These are phyloP conservation scores for Rhagium mordax DNA, from an alignment of 2,888 invertebrate genomes.

Conservation along the genomic window DNA sequence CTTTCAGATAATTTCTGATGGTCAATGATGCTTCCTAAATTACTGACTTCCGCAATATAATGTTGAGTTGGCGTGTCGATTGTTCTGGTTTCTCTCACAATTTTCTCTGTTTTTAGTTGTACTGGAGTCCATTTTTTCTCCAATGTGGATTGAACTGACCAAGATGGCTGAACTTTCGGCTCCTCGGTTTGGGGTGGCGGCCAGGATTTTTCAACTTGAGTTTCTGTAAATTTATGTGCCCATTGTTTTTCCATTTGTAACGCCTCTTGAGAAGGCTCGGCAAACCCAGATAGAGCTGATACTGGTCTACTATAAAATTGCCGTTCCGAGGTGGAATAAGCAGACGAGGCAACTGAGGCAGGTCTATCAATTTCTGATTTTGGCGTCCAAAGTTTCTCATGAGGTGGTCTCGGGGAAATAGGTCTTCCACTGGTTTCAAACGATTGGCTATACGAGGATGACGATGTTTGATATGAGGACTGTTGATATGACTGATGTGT, in stretches of 20 bases:
- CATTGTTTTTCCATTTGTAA: slow-evolving; percentile 80
- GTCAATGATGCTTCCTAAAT: slow-evolving; percentile 63
- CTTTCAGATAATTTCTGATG: slow-evolving; percentile 59
- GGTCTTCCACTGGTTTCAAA: slow-evolving; percentile 69
- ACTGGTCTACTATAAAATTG: slow-evolving; percentile 57
- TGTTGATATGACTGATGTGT: slow-evolving; percentile 55
- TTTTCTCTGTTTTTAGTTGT: slow-evolving; percentile 52
- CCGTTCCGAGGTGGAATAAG: slow-evolving; percentile 50
- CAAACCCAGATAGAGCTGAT: slow-evolving; percentile 50
- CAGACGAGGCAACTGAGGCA: slow-evolving; percentile 53
- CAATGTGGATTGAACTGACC: slow-evolving; percentile 65
- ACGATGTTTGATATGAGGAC: slow-evolving; percentile 53
- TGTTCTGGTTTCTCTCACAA: slow-evolving; percentile 54
- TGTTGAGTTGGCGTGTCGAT: slow-evolving; percentile 60
- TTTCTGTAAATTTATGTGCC: slow-evolving; percentile 72
- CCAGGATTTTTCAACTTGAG: slow-evolving; percentile 71
- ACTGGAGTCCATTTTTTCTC: slow-evolving; percentile 67
- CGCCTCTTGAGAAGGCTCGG: slow-evolving; percentile 74
- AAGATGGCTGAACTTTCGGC: slow-evolving; percentile 62
- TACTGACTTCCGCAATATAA: slow-evolving; percentile 68
- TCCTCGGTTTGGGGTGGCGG: slow-evolving; percentile 68
- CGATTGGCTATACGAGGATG: slow-evolving; percentile 55
- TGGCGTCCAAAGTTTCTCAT: slow-evolving; percentile 76
- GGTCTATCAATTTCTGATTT: slow-evolving; percentile 55
- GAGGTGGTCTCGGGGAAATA: slow-evolving; percentile 66